Evolutionary conservation across 2,888 invertebrate species (phyloP).

Genomic region (Drosophila pseudotalamancana): DNA sequence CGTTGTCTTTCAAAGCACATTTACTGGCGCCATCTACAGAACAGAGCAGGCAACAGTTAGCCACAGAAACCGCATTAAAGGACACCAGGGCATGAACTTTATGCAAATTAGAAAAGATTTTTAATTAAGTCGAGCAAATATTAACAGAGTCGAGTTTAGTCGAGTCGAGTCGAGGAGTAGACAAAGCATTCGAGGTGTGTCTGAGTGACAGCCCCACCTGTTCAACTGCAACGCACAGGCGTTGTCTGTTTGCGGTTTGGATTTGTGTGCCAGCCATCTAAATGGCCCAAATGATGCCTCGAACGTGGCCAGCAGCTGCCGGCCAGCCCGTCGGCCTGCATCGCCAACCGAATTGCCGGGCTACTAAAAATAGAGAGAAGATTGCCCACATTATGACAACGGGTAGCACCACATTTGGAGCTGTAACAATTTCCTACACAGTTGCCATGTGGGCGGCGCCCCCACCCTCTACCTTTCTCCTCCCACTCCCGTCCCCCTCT

Average conservation of each 20-base stretch:
- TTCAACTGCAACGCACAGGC: constrained; percentile 11
- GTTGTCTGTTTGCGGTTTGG: constrained; percentile 35
- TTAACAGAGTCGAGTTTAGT: constrained; percentile 61
- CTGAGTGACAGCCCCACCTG: background rate
- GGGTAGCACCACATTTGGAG: constrained; percentile 40
- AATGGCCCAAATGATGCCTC: constrained; percentile 45
- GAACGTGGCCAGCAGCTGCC: constrained; percentile 22
- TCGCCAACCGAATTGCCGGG: constrained; percentile 7
- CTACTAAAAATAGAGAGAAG: constrained; percentile 72
- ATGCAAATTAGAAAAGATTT: constrained; percentile 79
- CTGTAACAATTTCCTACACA: constrained; percentile 8
- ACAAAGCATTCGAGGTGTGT: constrained; percentile 45
- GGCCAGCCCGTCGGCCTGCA: background rate
- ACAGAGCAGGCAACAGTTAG: background rate
- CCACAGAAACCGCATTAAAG: constrained; percentile 49
- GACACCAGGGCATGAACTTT: constrained; percentile 63
- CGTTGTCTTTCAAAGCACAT: background rate
- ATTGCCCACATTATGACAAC: constrained; percentile 74
- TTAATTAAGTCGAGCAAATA: constrained; percentile 82
- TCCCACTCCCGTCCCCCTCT: background rate
- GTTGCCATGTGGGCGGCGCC: constrained; percentile 15
- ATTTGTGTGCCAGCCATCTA: constrained; percentile 27
- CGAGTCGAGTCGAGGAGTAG: constrained; percentile 11
- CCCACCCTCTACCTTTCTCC: background rate
- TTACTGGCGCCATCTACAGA: constrained; percentile 22